Conservation (phyloP, 2,113 vertebrate species). For the Phasianus colchicus region DNA sequence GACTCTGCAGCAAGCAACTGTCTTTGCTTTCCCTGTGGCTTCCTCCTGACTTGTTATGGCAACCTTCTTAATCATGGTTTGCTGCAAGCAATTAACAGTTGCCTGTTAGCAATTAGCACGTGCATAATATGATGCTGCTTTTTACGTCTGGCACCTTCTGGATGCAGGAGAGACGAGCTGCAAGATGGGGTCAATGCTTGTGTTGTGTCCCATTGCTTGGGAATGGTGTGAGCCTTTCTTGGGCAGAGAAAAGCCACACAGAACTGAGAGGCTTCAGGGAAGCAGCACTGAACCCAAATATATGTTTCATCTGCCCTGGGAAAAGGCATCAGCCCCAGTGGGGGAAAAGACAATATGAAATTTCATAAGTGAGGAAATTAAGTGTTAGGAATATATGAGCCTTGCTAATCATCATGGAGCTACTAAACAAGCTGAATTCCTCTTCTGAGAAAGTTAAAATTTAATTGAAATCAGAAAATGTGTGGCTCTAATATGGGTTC, state of each 20-base stretch:
- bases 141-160: not conserved
- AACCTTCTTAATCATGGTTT: not conserved
- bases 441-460: not conserved
- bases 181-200: not conserved
- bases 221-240: not conserved
- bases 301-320: not conserved
- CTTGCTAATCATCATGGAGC: not conserved
- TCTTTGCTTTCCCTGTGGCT: not conserved
- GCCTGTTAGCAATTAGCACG: not conserved
- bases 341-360: not conserved
- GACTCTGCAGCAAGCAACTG: not conserved
- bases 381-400: not conserved
- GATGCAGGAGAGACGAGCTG: not conserved
- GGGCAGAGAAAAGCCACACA: not conserved
- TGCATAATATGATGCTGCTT: not conserved
- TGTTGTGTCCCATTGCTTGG: not conserved
- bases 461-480: not conserved
- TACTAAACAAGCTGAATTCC: not conserved
- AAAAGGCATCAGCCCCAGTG: not conserved
- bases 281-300: not conserved
- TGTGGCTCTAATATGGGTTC: not conserved
- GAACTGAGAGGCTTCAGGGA: not conserved
- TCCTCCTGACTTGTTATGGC: not conserved
- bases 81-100: not conserved
- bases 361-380: not conserved